These are phyloP conservation scores for Antheraea assamensis DNA, from an alignment of 2,888 invertebrate genomes.

Conservation along the genomic window DNA sequence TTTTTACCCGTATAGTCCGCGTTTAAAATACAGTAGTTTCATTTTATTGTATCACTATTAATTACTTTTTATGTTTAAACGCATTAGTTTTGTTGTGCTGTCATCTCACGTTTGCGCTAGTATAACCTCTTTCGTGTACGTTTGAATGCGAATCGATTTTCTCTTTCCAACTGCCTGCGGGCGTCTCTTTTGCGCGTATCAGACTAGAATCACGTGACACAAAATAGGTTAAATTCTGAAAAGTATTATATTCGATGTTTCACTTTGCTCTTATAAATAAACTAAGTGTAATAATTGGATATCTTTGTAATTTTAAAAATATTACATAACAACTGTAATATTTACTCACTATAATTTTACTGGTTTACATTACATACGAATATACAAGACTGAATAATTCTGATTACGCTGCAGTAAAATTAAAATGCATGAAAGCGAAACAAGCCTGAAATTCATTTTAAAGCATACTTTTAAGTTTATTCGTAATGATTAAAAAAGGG, in stretches of 20 bases:
- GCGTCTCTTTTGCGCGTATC: conserved; percentile 44
- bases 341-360: not conserved
- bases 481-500: not conserved
- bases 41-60: not conserved
- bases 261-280: not conserved
- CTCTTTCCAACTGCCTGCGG: conserved; percentile 53
- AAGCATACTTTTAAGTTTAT: not conserved
- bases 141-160: conserved; percentile 45
- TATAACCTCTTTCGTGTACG: conserved; percentile 39
- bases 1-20: conserved; percentile 21
- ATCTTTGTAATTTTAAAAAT: not conserved
- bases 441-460: not conserved
- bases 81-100: conserved; percentile 44
- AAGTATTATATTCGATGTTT: not conserved
- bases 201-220: conserved; percentile 34
- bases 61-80: not conserved
- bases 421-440: not conserved
- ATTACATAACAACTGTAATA: not conserved
- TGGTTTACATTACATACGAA: not conserved
- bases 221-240: conserved; percentile 28
- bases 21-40: not conserved
- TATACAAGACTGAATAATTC: not conserved
- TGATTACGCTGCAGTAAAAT: not conserved
- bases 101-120: conserved; percentile 47
- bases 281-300: not conserved